Base-by-base conservation (phyloP, 2,797 vertebrate genomes). In the Bryconaethiops microstoma region DNA sequence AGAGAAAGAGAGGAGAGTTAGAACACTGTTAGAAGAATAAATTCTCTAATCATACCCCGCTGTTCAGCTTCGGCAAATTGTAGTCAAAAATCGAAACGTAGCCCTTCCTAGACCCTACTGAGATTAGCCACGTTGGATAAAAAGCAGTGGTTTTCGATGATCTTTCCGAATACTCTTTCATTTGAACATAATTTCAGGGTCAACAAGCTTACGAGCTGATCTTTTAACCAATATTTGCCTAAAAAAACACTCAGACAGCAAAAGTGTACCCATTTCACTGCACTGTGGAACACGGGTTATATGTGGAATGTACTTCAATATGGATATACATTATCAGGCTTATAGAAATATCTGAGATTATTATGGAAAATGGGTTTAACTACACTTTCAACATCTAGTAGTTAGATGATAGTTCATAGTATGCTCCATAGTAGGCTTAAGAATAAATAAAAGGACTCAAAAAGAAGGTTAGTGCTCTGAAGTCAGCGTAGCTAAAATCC, bases 41-140 rank as follows among this genome's bases (percentile, higher is more conserved):
- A 73, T 74, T 82, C 62, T 29, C 16, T 82, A 78, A 82, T 78
- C 69, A 78, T 62, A 67, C 23, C 69, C 62, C 74, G 39, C 62
- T 40, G 52, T 60, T 67, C n/a, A 23, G 62, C 25, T 68, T 82
- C 48, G 23, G 6, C 69, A 77, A 78, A 76, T 78, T 67, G 60
- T 54, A 81, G 71, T 52, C 35, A 8, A 57, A 63, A 72, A 71
- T n/a, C 1, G 29, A 7, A 29, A 42, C 48, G 10, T 72, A 21
- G 25, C 63, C 23, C 67, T 63, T 63, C n/a, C 4, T 7, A 42
- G 65, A 45, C 62, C 7, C 23, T 9, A 19, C 59, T 3, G 2
- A 70, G 57, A 21, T 39, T 63, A 77, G 52, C 69, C 10, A 59
- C 50, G 29, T 39, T 29, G 21, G 14, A 2, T 42, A 70, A 71